Conservation (phyloP, 2,888 invertebrate species). For the Campoletis raptor region DNA sequence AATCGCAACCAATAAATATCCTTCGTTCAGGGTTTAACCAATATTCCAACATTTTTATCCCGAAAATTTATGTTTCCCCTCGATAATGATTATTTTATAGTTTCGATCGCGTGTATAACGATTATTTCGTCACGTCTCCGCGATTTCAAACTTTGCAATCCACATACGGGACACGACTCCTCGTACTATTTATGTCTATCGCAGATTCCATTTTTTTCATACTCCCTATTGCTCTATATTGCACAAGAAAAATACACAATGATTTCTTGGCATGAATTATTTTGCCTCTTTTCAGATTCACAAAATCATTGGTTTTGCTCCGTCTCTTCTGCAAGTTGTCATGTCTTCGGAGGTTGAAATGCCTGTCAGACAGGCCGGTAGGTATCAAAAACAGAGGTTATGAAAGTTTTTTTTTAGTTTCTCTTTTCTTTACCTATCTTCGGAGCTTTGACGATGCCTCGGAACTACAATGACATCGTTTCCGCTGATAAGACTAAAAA, state of each 20-base stretch:
- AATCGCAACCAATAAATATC: neutral
- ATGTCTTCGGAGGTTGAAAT: slow-evolving; percentile 96
- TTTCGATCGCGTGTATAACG: neutral
- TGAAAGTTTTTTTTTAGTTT: neutral
- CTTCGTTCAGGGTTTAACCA: neutral
- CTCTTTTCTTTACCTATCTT: neutral
- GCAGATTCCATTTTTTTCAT: neutral
- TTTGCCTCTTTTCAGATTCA: slow-evolving; percentile 88
- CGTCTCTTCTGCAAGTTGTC: slow-evolving; percentile 96
- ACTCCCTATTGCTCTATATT: too few relatives aligned
- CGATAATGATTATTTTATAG: neutral
- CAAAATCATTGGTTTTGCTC: slow-evolving; percentile 98
- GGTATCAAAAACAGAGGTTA: slow-evolving; percentile 58
- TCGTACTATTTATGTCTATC: neutral
- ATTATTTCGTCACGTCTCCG: neutral
- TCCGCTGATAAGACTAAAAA: neutral
- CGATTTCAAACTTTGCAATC: neutral
- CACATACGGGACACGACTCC: neutral
- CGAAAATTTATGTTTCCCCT: neutral
- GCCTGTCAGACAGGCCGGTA: slow-evolving; percentile 96
- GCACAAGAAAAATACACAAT: neutral
- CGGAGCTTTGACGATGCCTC: neutral
- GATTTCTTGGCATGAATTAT: slow-evolving; percentile 20
- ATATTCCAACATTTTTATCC: neutral
- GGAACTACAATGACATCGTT: neutral